A percentile compares a stretch with the other conserved stretches of the same genome.
These are phyloP conservation scores for Clepsis dumicolana DNA, from an alignment of 2,888 invertebrate genomes.

Conservation along the genomic window DNA sequence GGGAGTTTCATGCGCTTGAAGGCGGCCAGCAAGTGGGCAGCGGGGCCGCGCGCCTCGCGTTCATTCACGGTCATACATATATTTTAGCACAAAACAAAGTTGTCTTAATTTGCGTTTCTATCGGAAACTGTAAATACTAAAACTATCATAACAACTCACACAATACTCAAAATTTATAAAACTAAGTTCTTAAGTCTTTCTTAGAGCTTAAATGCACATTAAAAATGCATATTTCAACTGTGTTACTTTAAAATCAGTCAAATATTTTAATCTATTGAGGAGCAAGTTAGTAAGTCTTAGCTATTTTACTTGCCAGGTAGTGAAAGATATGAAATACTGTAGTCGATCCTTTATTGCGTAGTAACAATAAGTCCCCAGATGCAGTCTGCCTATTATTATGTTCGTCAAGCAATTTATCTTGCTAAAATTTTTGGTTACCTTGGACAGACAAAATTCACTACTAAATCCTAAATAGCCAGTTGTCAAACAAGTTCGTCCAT, in stretches of 20 bases:
- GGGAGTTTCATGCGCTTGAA: slow-evolving; percentile 44
- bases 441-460: slow-evolving; percentile 15
- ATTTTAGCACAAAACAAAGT: slow-evolving; percentile 47
- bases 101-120: slow-evolving; percentile 63
- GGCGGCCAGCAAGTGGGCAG: slow-evolving; percentile 32
- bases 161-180: slow-evolving; percentile 32
- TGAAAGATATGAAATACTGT: slow-evolving; percentile 32
- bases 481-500: slow-evolving; percentile 4
- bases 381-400: neutral
- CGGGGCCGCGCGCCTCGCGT: neutral
- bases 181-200: slow-evolving; percentile 27
- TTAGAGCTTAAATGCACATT: slow-evolving; percentile 27
- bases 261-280: slow-evolving; percentile 23
- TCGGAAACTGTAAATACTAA: slow-evolving; percentile 68
- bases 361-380: slow-evolving; percentile 1
- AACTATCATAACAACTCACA: slow-evolving; percentile 62
- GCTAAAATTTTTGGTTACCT: neutral
- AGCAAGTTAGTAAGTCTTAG: neutral
- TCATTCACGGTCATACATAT: slow-evolving; percentile 21
- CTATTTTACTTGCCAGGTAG: slow-evolving; percentile 34
- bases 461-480: slow-evolving; percentile 4
- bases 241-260: slow-evolving; percentile 29
- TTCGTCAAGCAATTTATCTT: neutral
- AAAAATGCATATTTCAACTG: slow-evolving; percentile 21
- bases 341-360: neutral